Percentiles rank a stretch among this genome's conserved stretches.
These are phyloP conservation scores for Anser brachyrhynchus DNA, from an alignment of 2,113 vertebrate species.

Conservation along the genomic window DNA sequence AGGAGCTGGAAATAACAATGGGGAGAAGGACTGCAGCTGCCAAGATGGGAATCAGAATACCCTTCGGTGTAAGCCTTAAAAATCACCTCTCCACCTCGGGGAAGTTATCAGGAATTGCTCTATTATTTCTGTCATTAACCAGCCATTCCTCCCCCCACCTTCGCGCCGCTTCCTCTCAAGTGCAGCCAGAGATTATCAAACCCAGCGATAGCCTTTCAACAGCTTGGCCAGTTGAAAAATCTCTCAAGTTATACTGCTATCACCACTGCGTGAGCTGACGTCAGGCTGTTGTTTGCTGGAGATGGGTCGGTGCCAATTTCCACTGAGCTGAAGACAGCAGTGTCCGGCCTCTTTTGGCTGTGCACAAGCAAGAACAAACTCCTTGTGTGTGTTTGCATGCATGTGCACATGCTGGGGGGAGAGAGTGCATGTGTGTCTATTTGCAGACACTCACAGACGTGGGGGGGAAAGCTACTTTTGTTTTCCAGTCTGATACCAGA, in stretches of 20 bases:
- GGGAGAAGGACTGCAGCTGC: background rate
- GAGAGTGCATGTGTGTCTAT: background rate
- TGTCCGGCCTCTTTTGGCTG: slow-evolving; percentile 60
- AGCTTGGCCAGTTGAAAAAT: slow-evolving; percentile 50
- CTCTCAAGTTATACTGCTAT: slow-evolving; percentile 64
- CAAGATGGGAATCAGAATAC: background rate
- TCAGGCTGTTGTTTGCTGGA: slow-evolving; percentile 77
- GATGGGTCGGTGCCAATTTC: slow-evolving; percentile 76
- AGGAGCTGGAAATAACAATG: background rate
- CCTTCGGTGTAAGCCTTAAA: background rate
- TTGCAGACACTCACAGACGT: background rate
- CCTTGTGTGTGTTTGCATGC: slow-evolving; percentile 25
- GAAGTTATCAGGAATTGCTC: slow-evolving; percentile 62
- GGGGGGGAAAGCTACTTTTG: background rate
- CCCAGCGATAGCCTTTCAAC: slow-evolving; percentile 67
- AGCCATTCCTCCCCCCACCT: slow-evolving; percentile 29
- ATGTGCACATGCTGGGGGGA: background rate
- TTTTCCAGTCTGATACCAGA: slow-evolving; percentile 32
- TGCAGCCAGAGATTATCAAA: slow-evolving; percentile 70
- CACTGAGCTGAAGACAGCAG: slow-evolving; percentile 70
- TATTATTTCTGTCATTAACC: slow-evolving; percentile 68
- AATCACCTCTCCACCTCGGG: background rate
- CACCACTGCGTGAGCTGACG: slow-evolving; percentile 42
- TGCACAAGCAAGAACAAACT: slow-evolving; percentile 45
- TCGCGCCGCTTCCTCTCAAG: slow-evolving; percentile 53